A percentile compares a stretch with the other conserved stretches of the same genome.
Conservation (phyloP, 2,888 invertebrate genomes). For the Chloromyia formosa region DNA sequence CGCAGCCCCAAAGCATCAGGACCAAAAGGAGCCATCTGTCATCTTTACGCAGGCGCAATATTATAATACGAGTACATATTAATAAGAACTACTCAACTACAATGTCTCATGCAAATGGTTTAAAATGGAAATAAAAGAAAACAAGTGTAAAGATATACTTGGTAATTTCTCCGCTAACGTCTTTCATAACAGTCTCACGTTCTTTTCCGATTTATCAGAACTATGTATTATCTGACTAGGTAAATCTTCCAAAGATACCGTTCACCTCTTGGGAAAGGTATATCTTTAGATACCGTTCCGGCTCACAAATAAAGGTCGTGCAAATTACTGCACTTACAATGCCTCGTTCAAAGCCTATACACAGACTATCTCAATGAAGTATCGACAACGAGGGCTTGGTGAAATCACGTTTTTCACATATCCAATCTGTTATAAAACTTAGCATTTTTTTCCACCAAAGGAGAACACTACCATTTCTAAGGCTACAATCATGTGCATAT, state of each 20-base stretch:
- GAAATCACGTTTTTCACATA: slow-evolving; percentile 7
- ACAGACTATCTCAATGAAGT: not conserved
- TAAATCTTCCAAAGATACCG: not conserved
- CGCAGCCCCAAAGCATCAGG: too few relatives aligned
- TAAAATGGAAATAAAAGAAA: too few relatives aligned
- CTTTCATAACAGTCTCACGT: not conserved
- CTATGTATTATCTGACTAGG: too few relatives aligned
- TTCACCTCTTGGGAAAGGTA: not conserved
- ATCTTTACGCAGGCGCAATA: too few relatives aligned
- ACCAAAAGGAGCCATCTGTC: too few relatives aligned
- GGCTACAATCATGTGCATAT: too few relatives aligned
- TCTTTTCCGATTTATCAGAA: not conserved
- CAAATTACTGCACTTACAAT: not conserved
- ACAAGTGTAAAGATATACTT: too few relatives aligned
- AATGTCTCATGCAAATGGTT: too few relatives aligned
- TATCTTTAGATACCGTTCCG: not conserved
- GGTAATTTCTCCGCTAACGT: not conserved
- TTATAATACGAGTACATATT: too few relatives aligned
- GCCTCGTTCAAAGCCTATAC: not conserved
- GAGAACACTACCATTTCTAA: too few relatives aligned
- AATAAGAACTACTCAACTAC: too few relatives aligned
- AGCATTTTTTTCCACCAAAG: too few relatives aligned
- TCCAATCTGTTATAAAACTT: not conserved
- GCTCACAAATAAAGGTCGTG: not conserved
- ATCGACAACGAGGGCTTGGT: not conserved